Conservation (phyloP, 2,113 vertebrate genomes). For the Tyto alba region DNA sequence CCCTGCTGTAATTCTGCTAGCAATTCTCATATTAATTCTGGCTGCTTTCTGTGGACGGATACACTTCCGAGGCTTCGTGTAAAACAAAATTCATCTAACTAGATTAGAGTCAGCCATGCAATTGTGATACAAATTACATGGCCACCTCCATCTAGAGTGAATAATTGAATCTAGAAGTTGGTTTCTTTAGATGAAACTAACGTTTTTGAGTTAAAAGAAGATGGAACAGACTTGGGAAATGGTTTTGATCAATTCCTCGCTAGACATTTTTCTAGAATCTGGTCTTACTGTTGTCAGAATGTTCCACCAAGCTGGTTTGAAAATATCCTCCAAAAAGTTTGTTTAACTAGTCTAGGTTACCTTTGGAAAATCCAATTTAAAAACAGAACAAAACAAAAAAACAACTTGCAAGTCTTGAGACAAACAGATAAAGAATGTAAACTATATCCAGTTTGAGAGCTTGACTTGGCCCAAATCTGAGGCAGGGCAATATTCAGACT, state of each 20-base stretch:
- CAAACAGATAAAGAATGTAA: background rate
- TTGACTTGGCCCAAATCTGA: background rate
- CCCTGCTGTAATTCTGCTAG: slow-evolving; percentile 26
- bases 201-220: too few relatives aligned
- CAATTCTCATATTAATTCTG: slow-evolving; percentile 14
- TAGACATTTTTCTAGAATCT: background rate
- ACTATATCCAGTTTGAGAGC: background rate
- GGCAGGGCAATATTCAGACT: background rate
- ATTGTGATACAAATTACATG: background rate
- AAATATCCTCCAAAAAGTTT: background rate
- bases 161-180: background rate
- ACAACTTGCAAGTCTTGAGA: background rate
- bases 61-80: background rate
- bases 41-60: background rate
- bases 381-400: background rate
- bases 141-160: background rate
- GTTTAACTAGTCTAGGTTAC: background rate
- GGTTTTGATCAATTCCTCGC: background rate
- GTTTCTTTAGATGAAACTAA: background rate
- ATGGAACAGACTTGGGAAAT: too few relatives aligned
- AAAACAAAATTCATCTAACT: background rate
- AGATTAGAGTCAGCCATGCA: background rate
- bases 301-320: background rate
- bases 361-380: background rate
- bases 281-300: background rate